These are phyloP conservation scores for Anaspis maculata DNA, from an alignment of 2,888 invertebrate species.

Conservation along the genomic window DNA sequence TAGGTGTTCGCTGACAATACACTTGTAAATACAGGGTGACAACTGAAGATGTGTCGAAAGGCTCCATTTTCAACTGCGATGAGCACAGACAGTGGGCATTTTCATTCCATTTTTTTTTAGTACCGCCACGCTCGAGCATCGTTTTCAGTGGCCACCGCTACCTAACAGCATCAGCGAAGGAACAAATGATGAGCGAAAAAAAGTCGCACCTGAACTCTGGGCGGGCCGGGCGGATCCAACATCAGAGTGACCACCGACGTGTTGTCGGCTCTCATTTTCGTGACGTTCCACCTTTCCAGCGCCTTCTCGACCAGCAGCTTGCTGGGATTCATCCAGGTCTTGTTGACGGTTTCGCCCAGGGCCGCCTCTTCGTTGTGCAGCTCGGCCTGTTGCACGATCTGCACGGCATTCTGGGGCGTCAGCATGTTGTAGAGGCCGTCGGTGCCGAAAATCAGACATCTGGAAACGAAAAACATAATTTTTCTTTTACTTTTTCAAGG, in stretches of 20 bases:
- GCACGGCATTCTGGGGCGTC: conserved; percentile 72
- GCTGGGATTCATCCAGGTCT: conserved; percentile 80
- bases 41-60: too few species aligned
- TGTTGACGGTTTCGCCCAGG: conserved; percentile 40
- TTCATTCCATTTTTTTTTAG: too few species aligned
- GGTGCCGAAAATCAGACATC: conserved; percentile 90
- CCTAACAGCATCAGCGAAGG: too few species aligned
- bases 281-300: conserved; percentile 72
- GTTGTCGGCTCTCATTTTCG: conserved; percentile 89
- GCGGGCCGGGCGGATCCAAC: conserved; percentile 82
- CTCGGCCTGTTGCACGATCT: conserved; percentile 75
- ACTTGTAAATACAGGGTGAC: too few species aligned
- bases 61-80: too few species aligned
- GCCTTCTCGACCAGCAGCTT: conserved; percentile 80
- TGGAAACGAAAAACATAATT: too few species aligned
- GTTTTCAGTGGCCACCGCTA: too few species aligned
- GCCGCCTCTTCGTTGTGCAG: conserved; percentile 64
- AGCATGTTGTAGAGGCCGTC: conserved; percentile 98
- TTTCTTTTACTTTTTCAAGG: too few species aligned
- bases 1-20: too few species aligned
- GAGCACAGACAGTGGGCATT: too few species aligned
- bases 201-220: conserved; percentile 60
- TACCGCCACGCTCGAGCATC: too few species aligned
- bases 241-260: conserved; percentile 90
- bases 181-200: too few species aligned